Conservation (phyloP, 64 coral and sea anemone species). For the Porites lutea region DNA sequence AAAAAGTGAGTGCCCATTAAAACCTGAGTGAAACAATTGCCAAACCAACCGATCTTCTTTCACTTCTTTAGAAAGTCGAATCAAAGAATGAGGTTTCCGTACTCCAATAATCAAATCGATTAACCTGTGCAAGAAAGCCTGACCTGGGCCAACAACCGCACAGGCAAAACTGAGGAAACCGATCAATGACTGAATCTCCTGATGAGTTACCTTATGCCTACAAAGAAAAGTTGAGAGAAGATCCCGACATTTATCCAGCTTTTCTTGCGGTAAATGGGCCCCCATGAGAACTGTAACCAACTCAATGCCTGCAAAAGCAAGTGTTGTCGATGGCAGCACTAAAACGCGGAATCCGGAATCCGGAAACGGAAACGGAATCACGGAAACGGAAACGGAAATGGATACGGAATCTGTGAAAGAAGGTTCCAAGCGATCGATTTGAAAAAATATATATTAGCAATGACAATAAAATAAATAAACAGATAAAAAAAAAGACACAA, state of each 20-base stretch:
- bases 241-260: background rate
- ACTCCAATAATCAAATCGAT: background rate
- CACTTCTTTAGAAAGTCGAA: background rate
- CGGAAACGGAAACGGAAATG: too few relatives aligned
- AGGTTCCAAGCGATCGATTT: too few relatives aligned
- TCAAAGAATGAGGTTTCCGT: background rate
- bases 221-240: slow-evolving; percentile 4
- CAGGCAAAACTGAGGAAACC: too few relatives aligned
- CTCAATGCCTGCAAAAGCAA: background rate
- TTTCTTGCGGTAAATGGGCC: background rate
- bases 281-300: too few relatives aligned
- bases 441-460: too few relatives aligned
- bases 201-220: background rate
- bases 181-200: background rate
- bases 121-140: too few relatives aligned
- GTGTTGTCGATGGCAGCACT: background rate
- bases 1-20: background rate
- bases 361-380: too few relatives aligned
- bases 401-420: too few relatives aligned
- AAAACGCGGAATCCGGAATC: too few relatives aligned
- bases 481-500: too few relatives aligned
- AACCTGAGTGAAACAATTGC: background rate
- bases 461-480: too few relatives aligned
- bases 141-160: too few relatives aligned
- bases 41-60: background rate